Evolutionary conservation across 2,797 vertebrate genomes (phyloP).

Genomic region (Tinamus major): DNA sequence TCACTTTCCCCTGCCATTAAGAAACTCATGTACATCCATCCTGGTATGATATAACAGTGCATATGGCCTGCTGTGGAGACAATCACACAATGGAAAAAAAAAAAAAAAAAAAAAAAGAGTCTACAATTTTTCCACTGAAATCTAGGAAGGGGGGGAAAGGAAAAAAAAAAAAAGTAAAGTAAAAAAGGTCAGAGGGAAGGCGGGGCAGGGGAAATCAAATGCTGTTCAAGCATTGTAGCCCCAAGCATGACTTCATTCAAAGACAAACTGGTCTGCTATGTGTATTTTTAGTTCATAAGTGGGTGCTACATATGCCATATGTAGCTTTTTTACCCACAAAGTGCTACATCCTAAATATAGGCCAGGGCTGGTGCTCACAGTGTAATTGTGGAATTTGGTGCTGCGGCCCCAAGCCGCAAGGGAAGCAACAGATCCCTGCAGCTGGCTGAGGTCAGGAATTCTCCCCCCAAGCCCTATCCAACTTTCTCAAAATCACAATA

Average conservation of each 20-base stretch:
- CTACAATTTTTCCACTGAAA: conserved; percentile 20
- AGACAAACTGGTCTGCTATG: conserved; percentile 61
- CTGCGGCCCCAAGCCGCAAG: conserved; percentile 72
- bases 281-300: conserved; percentile 79
- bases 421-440: conserved; percentile 50
- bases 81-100: background rate
- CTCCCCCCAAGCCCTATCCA: background rate
- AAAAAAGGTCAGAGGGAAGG: background rate
- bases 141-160: background rate
- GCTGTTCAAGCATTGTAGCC: background rate
- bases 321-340: conserved; percentile 68
- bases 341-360: conserved; percentile 77
- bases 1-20: background rate
- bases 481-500: background rate
- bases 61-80: background rate
- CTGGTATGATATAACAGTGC: background rate
- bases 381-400: conserved; percentile 78
- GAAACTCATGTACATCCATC: background rate
- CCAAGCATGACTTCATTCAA: conserved; percentile 71
- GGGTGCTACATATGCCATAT: conserved; percentile 74
- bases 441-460: conserved; percentile 51
- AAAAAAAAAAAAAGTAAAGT: background rate
- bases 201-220: background rate
- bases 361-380: conserved; percentile 60
- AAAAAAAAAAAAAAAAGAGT: background rate